phyloP scores from a whole-genome alignment of 2,113 vertebrate species.

The Steatornis caripensis region DNA sequence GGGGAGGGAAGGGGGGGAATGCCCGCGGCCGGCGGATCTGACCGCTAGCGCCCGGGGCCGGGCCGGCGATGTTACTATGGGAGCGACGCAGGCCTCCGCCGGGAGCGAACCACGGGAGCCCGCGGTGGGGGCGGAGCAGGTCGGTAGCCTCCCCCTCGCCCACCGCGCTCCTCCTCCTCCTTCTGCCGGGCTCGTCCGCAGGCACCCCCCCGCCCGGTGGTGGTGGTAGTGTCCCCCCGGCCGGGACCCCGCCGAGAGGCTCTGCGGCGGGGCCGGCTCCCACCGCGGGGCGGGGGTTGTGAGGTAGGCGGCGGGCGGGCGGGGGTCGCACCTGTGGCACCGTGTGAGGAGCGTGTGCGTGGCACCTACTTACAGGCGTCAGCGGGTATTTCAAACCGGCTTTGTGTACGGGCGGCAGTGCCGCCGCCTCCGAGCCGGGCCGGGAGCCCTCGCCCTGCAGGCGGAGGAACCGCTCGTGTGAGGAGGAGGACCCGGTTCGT shows the following conservation, averaged over 20 bases:
- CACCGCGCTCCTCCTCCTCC: not conserved
- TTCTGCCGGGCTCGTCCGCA: not conserved
- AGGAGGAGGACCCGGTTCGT: fast-evolving
- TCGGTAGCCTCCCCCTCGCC: not conserved
- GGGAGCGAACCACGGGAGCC: conserved; percentile 2
- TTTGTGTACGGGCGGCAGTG: not conserved
- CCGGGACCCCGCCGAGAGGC: not conserved
- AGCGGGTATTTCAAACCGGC: fast-evolving
- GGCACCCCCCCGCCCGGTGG: not conserved
- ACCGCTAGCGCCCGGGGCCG: not conserved
- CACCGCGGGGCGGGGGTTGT: not conserved
- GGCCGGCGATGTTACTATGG: conserved; percentile 37
- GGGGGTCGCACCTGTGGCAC: fast-evolving
- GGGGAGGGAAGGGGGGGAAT: too few relatives aligned
- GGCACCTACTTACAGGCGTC: not conserved
- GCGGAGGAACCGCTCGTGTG: fast-evolving
- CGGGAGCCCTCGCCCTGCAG: too few relatives aligned
- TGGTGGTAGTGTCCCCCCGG: not conserved
- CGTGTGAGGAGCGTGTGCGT: not conserved
- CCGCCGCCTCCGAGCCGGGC: not conserved
- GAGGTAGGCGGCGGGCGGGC: not conserved
- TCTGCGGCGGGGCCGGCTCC: too few relatives aligned
- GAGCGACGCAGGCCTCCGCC: conserved; percentile 51
- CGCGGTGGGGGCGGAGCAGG: conserved; percentile 25
- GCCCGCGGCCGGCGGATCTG: not conserved